Percentiles rank a stretch among this genome's conserved stretches.
Evolutionary conservation across 2,888 invertebrate species (phyloP).

Genomic region (Cerceris rybyensis): DNA sequence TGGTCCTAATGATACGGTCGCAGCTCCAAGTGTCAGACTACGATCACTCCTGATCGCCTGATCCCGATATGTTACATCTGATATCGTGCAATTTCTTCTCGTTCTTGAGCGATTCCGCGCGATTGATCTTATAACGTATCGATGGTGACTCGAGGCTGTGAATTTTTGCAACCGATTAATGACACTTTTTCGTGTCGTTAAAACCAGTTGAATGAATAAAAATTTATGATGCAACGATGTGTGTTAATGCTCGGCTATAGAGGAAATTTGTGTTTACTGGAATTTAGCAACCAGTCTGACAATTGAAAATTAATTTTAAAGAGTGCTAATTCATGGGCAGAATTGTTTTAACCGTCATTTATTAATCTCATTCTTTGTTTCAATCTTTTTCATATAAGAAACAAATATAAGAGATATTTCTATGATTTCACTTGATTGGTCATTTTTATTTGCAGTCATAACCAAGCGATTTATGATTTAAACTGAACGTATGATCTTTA

Average conservation of each 20-base stretch:
- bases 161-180: not conserved
- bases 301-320: not conserved
- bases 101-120: not conserved
- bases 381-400: too few relatives aligned
- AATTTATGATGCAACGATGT: not conserved
- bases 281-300: not conserved
- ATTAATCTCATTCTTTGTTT: too few relatives aligned
- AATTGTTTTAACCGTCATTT: too few relatives aligned
- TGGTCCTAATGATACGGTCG: constrained; percentile 66
- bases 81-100: constrained; percentile 18
- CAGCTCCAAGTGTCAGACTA: constrained; percentile 20
- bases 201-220: not conserved
- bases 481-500: too few relatives aligned
- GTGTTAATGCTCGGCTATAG: not conserved
- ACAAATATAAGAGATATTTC: too few relatives aligned
- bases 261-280: not conserved
- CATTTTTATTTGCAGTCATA: too few relatives aligned
- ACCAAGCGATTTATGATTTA: too few relatives aligned
- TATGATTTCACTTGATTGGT: too few relatives aligned
- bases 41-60: constrained; percentile 50
- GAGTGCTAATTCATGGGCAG: not conserved
- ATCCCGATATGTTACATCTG: constrained; percentile 11
- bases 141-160: not conserved
- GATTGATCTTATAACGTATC: not conserved
- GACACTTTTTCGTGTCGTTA: not conserved